phyloP scores from a whole-genome alignment of 2,113 vertebrate genomes.

The Platycercus adscitus region DNA sequence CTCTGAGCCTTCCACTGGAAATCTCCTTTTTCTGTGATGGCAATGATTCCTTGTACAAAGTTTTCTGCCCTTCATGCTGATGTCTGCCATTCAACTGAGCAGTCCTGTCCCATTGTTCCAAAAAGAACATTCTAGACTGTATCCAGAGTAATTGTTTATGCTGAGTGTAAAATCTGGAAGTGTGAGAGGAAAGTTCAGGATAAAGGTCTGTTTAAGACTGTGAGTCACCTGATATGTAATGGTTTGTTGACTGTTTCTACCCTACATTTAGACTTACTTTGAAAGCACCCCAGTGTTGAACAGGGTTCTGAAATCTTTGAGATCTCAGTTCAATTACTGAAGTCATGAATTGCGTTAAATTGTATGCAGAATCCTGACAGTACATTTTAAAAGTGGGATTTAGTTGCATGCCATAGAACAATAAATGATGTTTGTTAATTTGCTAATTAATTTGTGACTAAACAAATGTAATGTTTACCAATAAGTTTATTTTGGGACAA shows the following conservation, averaged over 20 bases:
- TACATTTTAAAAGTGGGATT: background rate
- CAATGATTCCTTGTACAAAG: background rate
- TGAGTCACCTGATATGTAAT: background rate
- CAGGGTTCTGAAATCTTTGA: background rate
- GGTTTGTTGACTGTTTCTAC: background rate
- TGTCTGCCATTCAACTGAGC: background rate
- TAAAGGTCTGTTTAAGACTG: background rate
- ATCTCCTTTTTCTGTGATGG: background rate
- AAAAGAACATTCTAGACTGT: background rate
- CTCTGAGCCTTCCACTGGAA: background rate
- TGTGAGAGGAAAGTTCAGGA: background rate
- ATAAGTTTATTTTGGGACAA: background rate
- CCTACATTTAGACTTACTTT: background rate
- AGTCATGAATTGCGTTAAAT: background rate
- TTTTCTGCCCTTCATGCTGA: background rate
- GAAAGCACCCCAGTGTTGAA: background rate
- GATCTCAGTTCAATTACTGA: background rate
- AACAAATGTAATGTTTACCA: background rate
- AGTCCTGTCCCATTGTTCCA: rapidly evolving
- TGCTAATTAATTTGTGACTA: background rate
- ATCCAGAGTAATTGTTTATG: background rate
- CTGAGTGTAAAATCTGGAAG: background rate
- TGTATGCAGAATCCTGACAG: background rate
- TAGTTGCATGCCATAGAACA: background rate
- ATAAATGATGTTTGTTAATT: background rate